These are phyloP conservation scores for Pteronotus mesoamericanus DNA, from an alignment of 2,797 vertebrate species.

Conservation along the genomic window DNA sequence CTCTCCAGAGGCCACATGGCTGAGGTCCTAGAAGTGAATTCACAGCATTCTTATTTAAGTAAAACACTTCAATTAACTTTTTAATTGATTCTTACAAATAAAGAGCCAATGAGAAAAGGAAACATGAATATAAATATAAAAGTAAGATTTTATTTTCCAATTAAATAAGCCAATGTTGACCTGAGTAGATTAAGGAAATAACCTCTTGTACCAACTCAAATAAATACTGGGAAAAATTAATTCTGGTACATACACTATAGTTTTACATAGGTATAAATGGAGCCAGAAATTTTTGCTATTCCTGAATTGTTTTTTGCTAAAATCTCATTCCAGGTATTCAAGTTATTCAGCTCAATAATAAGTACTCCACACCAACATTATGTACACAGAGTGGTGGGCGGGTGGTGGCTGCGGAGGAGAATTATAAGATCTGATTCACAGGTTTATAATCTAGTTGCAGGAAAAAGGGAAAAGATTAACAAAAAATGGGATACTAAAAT, in stretches of 20 bases:
- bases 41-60: slow-evolving; percentile 45
- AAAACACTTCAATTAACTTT: background rate
- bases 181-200: background rate
- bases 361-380: background rate
- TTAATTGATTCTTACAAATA: background rate
- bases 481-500: background rate
- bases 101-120: background rate
- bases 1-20: slow-evolving; percentile 93
- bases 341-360: background rate
- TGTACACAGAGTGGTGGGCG: background rate
- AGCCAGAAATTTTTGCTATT: background rate
- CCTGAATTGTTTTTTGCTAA: background rate
- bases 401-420: rapidly evolving
- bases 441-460: background rate
- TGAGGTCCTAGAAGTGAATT: slow-evolving; percentile 87
- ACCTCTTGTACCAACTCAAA: background rate
- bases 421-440: background rate
- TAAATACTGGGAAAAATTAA: background rate
- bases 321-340: background rate
- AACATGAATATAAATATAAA: background rate
- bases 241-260: background rate
- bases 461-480: background rate
- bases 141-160: background rate
- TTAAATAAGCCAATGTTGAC: slow-evolving; percentile 9
- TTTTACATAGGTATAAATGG: background rate